phyloP scores from a whole-genome alignment of 2,797 vertebrate species.

The Fistularia commersonii region DNA sequence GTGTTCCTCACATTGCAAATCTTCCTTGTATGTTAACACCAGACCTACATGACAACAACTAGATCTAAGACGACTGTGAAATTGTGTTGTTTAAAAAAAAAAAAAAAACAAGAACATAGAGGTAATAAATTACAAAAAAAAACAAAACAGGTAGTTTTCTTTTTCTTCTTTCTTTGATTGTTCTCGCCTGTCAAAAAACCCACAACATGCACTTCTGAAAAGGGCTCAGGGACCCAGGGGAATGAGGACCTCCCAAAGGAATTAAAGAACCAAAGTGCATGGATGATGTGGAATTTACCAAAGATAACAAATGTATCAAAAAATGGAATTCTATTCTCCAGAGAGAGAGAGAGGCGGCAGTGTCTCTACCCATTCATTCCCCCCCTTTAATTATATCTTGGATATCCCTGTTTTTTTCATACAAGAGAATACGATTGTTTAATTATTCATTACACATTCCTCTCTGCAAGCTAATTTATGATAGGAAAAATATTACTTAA shows the following conservation, averaged over 20 bases:
- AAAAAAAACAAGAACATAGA: neutral
- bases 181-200: constrained; percentile 2
- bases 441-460: constrained; percentile 10
- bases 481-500: constrained; percentile 3
- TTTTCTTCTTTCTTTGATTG: no score
- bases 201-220: neutral
- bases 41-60: neutral
- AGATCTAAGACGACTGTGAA: neutral
- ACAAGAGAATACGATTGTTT: neutral
- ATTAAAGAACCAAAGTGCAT: constrained; percentile 20
- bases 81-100: neutral
- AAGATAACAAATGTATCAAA: constrained; percentile 25
- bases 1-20: neutral
- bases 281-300: constrained; percentile 25
- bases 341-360: neutral
- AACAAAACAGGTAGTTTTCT: neutral
- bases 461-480: constrained; percentile 5
- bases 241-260: constrained; percentile 8
- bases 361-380: constrained; percentile 7
- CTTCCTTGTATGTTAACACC: neutral
- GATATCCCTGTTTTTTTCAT: neutral
- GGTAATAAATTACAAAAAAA: neutral
- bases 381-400: constrained; percentile 13
- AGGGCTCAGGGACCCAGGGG: constrained; percentile 12
- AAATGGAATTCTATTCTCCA: constrained; percentile 10